Evolutionary conservation across 2,888 invertebrate genomes (phyloP).

Genomic region (Embidobia sp.): DNA sequence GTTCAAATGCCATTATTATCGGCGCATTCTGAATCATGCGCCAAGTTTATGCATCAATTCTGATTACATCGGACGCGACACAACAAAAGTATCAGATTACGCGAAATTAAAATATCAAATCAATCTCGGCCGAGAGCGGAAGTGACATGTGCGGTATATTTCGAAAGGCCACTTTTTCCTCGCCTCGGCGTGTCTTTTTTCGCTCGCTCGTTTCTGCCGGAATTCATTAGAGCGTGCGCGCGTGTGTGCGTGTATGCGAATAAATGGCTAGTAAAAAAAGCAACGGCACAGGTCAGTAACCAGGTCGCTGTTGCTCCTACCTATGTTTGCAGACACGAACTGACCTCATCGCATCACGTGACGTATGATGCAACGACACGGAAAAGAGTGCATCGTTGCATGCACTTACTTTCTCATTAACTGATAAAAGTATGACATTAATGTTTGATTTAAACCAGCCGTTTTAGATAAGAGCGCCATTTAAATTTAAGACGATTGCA

Average conservation of each 20-base stretch:
- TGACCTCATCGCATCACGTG: conserved; percentile 64
- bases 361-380: conserved; percentile 64
- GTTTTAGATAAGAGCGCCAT: conserved; percentile 41
- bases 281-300: conserved; percentile 67
- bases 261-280: conserved; percentile 49
- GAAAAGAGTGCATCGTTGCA: conserved; percentile 62
- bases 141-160: conserved; percentile 25
- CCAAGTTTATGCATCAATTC: conserved; percentile 5
- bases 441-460: conserved; percentile 44
- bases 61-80: background rate
- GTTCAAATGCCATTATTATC: conserved; percentile 10
- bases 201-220: background rate
- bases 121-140: conserved; percentile 20
- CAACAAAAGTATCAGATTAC: background rate
- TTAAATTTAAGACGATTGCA: conserved; percentile 30
- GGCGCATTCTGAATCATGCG: background rate
- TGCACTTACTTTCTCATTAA: conserved; percentile 65
- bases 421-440: conserved; percentile 63
- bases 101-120: conserved; percentile 20
- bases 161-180: background rate
- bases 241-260: conserved; percentile 19
- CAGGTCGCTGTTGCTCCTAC: conserved; percentile 65
- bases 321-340: conserved; percentile 52
- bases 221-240: conserved; percentile 20
- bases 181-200: conserved; percentile 1